Conservation (phyloP, 1,140 invertebrate genomes). For the Scaptomyza graminum region DNA sequence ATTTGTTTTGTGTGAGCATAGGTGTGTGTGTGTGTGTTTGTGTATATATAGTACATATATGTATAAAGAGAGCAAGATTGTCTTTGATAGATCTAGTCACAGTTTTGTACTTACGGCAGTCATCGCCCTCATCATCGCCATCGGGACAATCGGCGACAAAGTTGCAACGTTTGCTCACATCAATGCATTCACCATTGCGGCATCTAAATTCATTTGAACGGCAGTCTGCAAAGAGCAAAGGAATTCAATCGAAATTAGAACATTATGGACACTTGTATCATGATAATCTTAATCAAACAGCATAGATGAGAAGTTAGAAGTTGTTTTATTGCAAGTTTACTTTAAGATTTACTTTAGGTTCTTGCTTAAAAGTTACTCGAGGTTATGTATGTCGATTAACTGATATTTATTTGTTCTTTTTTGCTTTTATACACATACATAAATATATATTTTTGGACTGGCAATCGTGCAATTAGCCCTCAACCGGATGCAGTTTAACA, state of each 20-base stretch:
- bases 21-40: slow-evolving; percentile 9
- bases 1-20: neutral
- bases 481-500: slow-evolving; percentile 81
- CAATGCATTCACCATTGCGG: slow-evolving; percentile 88
- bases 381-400: neutral
- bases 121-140: slow-evolving; percentile 86
- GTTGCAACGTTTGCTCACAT: slow-evolving; percentile 86
- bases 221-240: slow-evolving; percentile 86
- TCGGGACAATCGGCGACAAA: slow-evolving; percentile 86
- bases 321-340: too few relatives aligned
- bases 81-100: neutral
- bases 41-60: slow-evolving; percentile 18
- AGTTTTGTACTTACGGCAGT: slow-evolving; percentile 85
- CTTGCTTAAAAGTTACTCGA: too few relatives aligned
- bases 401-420: neutral
- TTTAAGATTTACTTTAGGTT: too few relatives aligned
- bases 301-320: too few relatives aligned
- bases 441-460: slow-evolving; percentile 14
- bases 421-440: neutral
- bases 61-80: slow-evolving; percentile 6
- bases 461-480: slow-evolving; percentile 61
- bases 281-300: too few relatives aligned
- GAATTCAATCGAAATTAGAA: slow-evolving; percentile 6
- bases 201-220: slow-evolving; percentile 87
- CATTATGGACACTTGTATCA: neutral